phyloP scores from a whole-genome alignment of 2,797 vertebrate genomes.

The Typhlichthys eigenmanni region DNA sequence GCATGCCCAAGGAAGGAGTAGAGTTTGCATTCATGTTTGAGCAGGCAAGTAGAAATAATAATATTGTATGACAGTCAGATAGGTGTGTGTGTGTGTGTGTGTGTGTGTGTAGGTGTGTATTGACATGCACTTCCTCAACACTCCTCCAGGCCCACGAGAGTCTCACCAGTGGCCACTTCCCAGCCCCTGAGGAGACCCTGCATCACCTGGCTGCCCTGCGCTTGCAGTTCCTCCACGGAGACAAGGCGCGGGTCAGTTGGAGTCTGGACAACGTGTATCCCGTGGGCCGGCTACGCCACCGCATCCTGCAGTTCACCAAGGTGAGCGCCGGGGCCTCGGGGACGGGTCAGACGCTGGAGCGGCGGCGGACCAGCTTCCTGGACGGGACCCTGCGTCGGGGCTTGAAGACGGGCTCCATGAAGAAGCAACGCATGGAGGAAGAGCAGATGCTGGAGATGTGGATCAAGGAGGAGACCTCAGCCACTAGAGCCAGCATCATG shows the following conservation, averaged over 20 bases:
- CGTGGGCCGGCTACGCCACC: slow-evolving; percentile 83
- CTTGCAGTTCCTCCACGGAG: slow-evolving; percentile 87
- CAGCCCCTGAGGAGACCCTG: slow-evolving; percentile 87
- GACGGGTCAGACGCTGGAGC: slow-evolving; percentile 85
- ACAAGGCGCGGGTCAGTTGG: slow-evolving; percentile 80
- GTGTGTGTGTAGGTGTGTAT: no score
- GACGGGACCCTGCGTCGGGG: slow-evolving; percentile 87
- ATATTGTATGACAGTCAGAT: no score
- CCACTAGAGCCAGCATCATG: slow-evolving; percentile 83
- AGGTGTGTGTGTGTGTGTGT: no score
- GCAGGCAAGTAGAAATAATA: slow-evolving; percentile 75
- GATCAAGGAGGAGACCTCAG: slow-evolving; percentile 91
- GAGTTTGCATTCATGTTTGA: slow-evolving; percentile 98
- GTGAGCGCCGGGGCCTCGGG: slow-evolving; percentile 68
- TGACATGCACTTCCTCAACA: background rate
- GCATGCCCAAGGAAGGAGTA: slow-evolving; percentile 89
- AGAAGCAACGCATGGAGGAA: slow-evolving; percentile 91
- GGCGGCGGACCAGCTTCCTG: slow-evolving; percentile 88
- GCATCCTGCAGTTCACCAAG: slow-evolving; percentile 89
- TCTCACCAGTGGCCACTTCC: slow-evolving; percentile 89
- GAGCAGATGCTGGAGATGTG: slow-evolving; percentile 97
- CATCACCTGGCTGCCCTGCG: slow-evolving; percentile 87
- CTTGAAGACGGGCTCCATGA: slow-evolving; percentile 87
- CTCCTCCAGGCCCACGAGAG: slow-evolving; percentile 88
- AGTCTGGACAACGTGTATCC: slow-evolving; percentile 86